phyloP scores from a whole-genome alignment of 2,797 vertebrate species.

The Amniataba percoides region DNA sequence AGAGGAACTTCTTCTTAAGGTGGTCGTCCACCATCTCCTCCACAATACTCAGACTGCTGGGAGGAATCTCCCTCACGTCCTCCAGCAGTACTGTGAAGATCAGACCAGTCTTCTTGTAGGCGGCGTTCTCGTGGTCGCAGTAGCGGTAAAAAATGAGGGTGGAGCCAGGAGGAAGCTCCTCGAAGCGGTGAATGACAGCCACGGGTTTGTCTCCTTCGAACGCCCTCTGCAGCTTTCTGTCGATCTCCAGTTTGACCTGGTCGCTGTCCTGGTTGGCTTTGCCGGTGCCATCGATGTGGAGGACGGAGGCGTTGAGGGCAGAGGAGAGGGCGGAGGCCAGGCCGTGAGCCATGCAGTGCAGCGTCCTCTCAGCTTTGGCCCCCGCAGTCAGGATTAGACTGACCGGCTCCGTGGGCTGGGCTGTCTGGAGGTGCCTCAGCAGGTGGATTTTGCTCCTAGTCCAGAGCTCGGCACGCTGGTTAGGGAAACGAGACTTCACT shows the following conservation, averaged over 20 bases:
- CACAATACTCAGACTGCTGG: constrained; percentile 76
- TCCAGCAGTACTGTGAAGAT: constrained; percentile 92
- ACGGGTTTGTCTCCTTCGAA: constrained; percentile 86
- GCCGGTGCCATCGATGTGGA: constrained; percentile 84
- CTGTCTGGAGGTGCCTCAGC: constrained; percentile 87
- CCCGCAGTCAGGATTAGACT: constrained; percentile 91
- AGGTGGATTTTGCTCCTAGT: constrained; percentile 87
- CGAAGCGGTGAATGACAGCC: constrained; percentile 91
- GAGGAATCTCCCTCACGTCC: constrained; percentile 83
- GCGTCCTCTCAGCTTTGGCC: constrained; percentile 80
- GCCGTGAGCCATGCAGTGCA: constrained; percentile 87
- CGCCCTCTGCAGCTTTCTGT: constrained; percentile 85
- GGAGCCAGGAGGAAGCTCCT: constrained; percentile 91
- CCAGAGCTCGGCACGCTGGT: constrained; percentile 90
- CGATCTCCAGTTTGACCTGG: constrained; percentile 89
- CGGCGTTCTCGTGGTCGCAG: constrained; percentile 94
- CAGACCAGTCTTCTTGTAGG: constrained; percentile 91
- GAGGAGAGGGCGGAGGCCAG: constrained; percentile 87
- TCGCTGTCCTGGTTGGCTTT: constrained; percentile 85
- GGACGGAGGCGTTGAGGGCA: constrained; percentile 78
- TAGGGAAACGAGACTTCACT: constrained; percentile 85
- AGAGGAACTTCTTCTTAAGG: constrained; percentile 89
- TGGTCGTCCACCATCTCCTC: constrained; percentile 93
- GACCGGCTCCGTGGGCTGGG: constrained; percentile 87
- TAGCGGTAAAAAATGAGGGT: constrained; percentile 98